Evolutionary conservation across 1,140 invertebrate species (phyloP), one percentile per base, ranked within the genome.

Genomic region (Maconellicoccus hirsutus): DNA sequence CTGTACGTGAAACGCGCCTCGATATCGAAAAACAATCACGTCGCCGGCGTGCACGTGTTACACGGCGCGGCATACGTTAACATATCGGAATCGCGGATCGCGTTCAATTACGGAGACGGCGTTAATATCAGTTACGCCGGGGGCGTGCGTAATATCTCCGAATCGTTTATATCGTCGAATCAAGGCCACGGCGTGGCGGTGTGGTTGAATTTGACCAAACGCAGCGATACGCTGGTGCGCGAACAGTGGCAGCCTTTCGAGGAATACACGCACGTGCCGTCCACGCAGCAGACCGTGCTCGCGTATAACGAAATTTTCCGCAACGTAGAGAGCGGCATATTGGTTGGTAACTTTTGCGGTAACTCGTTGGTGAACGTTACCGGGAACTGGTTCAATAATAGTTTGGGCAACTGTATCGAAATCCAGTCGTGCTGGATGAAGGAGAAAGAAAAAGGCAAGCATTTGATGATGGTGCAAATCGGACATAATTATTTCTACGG

Each of bases 91-190:
- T 93, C 91, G 73, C 84, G 89, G 75, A 90, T 99, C 42, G 88
- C 86, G 0, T 90, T 93, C 74, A 99, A 99, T 79, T 85, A 89
- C 76, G 96, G 94, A 0, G 95, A 96, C 74, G 90, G 91, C 1
- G 82, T 93, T 3, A 96, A 96, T 75, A 89, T 98, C 2, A 96
- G 94, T 0, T 92, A 93, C 72, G 89, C 91, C 39, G 94, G 95
- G 0, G 95, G 96, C 1, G 89, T 88, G 73, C 83, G 91, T 70
- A 94, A 98, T 76, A 83, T 98, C 39, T 95, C 94, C 12, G 82
- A 86, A 76, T 89, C 88, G 27, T 87, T 84, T 16, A 78, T 93
- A 59, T 88, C 83, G 73, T 95, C 86, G 0, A 97, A 97, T 79
- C 82, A 83, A 39, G 89, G 91, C 7, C 88, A 89, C 75, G 94